Conservation (phyloP, 2,797 vertebrate species). For the Martes flavigula region DNA sequence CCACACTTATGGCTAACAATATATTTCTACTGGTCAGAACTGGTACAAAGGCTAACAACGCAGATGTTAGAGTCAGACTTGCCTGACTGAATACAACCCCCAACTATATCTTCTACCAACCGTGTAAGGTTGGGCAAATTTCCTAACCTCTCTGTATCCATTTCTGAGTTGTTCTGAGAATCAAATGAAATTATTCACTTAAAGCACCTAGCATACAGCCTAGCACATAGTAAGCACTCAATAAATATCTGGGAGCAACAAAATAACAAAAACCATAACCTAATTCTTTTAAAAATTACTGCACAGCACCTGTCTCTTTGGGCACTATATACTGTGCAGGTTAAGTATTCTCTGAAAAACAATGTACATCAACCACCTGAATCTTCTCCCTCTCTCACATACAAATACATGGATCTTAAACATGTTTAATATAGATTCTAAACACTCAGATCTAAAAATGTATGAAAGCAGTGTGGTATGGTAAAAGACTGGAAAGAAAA, state of each 20-base stretch:
- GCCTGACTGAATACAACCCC: neutral
- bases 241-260: neutral
- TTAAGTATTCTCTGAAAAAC: neutral
- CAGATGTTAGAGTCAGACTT: neutral
- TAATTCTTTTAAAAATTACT: constrained; percentile 37
- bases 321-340: neutral
- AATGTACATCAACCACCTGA: neutral
- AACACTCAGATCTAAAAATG: neutral
- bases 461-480: neutral
- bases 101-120: neutral
- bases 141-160: neutral
- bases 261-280: neutral
- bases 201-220: neutral
- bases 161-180: neutral
- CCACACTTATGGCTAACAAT: neutral
- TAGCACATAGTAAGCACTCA: neutral
- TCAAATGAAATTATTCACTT: constrained; percentile 26
- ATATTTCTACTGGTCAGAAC: neutral
- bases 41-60: neutral
- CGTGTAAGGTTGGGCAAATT: neutral
- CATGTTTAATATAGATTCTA: neutral
- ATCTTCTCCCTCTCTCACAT: neutral
- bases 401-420: neutral
- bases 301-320: neutral
- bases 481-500: neutral